Evolutionary conservation across 2,113 vertebrate genomes (phyloP).

Genomic region (Emydocephalus ijimae): DNA sequence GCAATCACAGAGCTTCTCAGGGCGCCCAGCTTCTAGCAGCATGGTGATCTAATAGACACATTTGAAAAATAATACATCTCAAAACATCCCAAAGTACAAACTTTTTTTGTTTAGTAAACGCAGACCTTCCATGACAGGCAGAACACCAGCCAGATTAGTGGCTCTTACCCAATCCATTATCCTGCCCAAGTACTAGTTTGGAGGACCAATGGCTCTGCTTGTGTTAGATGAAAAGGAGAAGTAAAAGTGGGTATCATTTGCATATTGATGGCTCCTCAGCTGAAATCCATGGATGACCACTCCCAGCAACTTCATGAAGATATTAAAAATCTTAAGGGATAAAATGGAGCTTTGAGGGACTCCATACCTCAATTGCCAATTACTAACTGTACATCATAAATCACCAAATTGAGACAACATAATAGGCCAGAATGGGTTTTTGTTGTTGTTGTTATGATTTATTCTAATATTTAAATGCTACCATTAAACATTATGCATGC

Average conservation of each 20-base stretch:
- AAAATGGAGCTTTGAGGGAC: not conserved
- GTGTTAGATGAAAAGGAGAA: not conserved
- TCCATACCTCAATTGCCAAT: not conserved
- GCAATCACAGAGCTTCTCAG: too few species aligned
- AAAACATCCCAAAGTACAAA: not conserved
- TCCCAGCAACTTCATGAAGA: not conserved
- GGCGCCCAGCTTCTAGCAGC: too few species aligned
- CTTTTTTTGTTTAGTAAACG: too few species aligned
- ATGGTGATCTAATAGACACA: not conserved
- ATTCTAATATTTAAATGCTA: not conserved
- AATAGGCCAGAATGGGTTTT: not conserved
- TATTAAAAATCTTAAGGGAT: not conserved
- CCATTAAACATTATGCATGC: not conserved
- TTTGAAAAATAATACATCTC: not conserved
- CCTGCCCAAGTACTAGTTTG: not conserved
- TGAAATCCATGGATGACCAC: not conserved
- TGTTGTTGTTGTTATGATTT: not conserved
- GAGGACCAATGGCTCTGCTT: not conserved
- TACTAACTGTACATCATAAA: not conserved
- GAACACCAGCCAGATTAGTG: not conserved
- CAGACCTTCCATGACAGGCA: not conserved
- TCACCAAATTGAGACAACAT: not conserved
- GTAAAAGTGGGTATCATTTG: not conserved
- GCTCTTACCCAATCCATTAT: not conserved
- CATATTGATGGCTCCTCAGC: not conserved